Base-by-base conservation (phyloP, 2,888 invertebrate genomes). In the Cerastis leucographa region DNA sequence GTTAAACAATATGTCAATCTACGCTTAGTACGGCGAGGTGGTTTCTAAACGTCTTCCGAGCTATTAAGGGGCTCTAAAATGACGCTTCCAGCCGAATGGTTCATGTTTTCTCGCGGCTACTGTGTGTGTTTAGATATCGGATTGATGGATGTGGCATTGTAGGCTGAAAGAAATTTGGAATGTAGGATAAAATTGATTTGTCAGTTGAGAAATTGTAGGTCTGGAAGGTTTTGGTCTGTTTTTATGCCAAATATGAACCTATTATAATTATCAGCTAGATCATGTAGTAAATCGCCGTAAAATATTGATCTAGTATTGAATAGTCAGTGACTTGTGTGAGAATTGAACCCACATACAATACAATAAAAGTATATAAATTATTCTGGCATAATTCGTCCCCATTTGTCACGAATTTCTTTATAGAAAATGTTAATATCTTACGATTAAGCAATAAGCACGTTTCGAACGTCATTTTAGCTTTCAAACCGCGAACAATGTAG, bases 401-500 rank as follows among this genome's bases (percentile, higher is more conserved):
- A 46, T 71, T 71, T 82, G 71, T 70, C 64, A 75, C 59, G 59
- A 71, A 80, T 65, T 56, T 65, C 76, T 80, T 73, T 80, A 75
- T 56, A 80, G 69, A 81, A 74, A 79, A 74, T 67, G 70, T 76
- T 85, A 79, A 87, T 86, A 85, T 75, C 73, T n/a, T 66, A 59
- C 62, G 82, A 74, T 86, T 84, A 85, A 89, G 85, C 77, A 86
- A 88, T 87, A 83, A 86, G 86, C 81, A 88, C 81, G 83, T 86
- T 86, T 87, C 76, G 81, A 90, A 91, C 92, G 91, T 87, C 92
- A 93, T 94, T 93, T 93, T 92, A 93, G 90, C 89, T 88, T 89
- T 89, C 85, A 87, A 88, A 91, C 93, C 93, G 86, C 93, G 91
- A 94, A 95, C 95, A 95, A 96, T 95, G 95, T 95, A 94, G 95